Conservation (phyloP, 2,888 invertebrate genomes). For the Drosophila falleni region DNA sequence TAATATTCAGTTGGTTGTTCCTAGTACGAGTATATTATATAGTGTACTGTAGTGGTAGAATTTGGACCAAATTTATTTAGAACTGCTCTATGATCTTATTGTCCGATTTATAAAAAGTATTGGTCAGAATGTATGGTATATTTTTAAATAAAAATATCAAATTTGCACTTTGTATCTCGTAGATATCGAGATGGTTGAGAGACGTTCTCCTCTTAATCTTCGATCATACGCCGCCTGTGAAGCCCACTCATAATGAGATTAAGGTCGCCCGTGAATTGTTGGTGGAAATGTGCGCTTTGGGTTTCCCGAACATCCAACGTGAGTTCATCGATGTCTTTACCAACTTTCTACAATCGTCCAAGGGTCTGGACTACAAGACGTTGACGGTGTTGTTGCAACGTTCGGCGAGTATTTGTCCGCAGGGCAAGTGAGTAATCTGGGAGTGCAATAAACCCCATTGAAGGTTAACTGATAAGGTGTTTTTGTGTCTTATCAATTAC, state of each 20-base stretch:
- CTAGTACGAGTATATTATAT: no score
- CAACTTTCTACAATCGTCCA: conserved; percentile 89
- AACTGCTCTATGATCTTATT: no score
- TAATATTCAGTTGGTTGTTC: no score
- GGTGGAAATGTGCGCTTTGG: conserved; percentile 89
- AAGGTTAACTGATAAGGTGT: conserved; percentile 19
- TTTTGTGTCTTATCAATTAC: conserved; percentile 26
- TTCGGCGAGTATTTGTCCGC: conserved; percentile 88
- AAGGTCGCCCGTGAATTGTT: conserved; percentile 90
- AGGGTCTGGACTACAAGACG: conserved; percentile 89
- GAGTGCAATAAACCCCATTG: not conserved
- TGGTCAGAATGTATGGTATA: no score
- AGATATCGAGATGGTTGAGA: conserved; percentile 83
- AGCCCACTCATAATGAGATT: conserved; percentile 90
- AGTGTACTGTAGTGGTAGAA: no score
- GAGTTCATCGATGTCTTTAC: conserved; percentile 89
- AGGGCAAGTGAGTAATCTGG: conserved; percentile 88
- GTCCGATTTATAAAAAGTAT: no score
- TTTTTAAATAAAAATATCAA: no score
- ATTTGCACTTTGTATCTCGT: not conserved
- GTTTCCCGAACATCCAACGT: conserved; percentile 87
- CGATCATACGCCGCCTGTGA: conserved; percentile 89
- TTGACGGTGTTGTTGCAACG: conserved; percentile 88
- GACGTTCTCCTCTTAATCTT: conserved; percentile 90
- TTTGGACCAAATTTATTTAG: no score